Evolutionary conservation across 2,113 vertebrate genomes (phyloP).

Genomic region (Charadrius vociferus): DNA sequence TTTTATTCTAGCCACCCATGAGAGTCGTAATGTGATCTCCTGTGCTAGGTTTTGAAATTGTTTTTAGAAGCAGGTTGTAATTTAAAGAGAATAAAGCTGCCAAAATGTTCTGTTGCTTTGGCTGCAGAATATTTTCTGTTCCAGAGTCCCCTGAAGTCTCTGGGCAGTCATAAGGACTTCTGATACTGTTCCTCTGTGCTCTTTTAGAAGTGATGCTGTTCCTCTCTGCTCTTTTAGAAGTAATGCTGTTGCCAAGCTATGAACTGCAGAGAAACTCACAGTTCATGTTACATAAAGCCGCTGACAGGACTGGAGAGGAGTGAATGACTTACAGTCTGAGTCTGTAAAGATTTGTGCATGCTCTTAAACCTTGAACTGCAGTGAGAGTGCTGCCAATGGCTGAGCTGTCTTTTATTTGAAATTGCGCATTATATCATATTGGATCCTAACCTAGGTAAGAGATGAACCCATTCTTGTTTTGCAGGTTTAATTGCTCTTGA

Average conservation of each 20-base stretch:
- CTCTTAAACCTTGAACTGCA: background rate
- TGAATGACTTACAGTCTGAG: background rate
- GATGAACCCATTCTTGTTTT: background rate
- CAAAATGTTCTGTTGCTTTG: background rate
- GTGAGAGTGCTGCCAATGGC: background rate
- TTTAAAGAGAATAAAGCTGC: conserved; percentile 30
- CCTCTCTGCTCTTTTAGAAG: background rate
- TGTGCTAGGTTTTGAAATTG: background rate
- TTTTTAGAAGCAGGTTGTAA: background rate
- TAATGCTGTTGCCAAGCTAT: background rate
- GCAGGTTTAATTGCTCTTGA: background rate
- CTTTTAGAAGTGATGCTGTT: background rate
- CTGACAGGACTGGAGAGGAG: background rate
- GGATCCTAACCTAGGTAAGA: background rate
- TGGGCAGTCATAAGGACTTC: background rate
- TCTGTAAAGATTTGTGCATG: background rate
- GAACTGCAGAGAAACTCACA: background rate
- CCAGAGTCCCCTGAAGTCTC: background rate
- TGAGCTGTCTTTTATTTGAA: background rate
- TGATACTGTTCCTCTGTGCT: background rate
- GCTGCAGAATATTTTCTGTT: background rate
- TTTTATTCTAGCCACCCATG: background rate
- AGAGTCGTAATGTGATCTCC: background rate
- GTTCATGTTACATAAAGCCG: background rate
- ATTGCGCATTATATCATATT: background rate